These are phyloP conservation scores for Druceiella hillmani DNA, from an alignment of 2,888 invertebrate species.

Conservation along the genomic window DNA sequence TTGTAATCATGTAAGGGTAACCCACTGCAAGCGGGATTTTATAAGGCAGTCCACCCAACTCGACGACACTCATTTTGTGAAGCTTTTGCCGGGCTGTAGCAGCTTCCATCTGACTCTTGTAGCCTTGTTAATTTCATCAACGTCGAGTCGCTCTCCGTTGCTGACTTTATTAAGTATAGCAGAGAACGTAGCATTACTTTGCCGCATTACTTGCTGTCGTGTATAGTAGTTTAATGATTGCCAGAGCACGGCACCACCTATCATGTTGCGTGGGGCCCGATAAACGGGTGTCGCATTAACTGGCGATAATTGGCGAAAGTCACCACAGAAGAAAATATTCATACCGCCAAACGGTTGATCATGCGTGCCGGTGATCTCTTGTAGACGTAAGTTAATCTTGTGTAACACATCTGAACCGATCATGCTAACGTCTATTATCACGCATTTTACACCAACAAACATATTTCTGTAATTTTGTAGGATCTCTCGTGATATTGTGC, in stretches of 20 bases:
- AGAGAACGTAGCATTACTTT: constrained; percentile 2
- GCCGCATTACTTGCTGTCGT: constrained; percentile 6
- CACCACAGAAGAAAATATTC: constrained; percentile 3
- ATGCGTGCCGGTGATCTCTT: too few species aligned
- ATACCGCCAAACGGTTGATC: constrained; percentile 1
- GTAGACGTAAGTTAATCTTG: too few species aligned
- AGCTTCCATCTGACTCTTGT: too few species aligned
- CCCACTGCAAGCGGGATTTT: constrained; percentile 9
- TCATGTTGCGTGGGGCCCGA: too few species aligned
- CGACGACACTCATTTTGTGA: constrained; percentile 6
- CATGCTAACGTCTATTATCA: too few species aligned
- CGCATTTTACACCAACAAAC: too few species aligned
- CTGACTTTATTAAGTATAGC: constrained; percentile 7
- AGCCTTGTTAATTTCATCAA: constrained; percentile 5
- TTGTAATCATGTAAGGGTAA: constrained; percentile 15
- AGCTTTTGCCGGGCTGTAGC: too few species aligned
- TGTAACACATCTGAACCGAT: too few species aligned
- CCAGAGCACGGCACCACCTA: constrained; percentile 6
- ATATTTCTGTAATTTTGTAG: too few species aligned
- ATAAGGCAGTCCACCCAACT: constrained; percentile 17
- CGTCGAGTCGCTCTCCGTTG: constrained; percentile 1
- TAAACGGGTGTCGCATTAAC: too few species aligned
- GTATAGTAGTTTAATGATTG: constrained; percentile 2
- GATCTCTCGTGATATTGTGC: too few species aligned
- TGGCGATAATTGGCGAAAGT: not conserved